Conservation (phyloP, 1,140 invertebrate species). For the Penaeus japonicus region DNA sequence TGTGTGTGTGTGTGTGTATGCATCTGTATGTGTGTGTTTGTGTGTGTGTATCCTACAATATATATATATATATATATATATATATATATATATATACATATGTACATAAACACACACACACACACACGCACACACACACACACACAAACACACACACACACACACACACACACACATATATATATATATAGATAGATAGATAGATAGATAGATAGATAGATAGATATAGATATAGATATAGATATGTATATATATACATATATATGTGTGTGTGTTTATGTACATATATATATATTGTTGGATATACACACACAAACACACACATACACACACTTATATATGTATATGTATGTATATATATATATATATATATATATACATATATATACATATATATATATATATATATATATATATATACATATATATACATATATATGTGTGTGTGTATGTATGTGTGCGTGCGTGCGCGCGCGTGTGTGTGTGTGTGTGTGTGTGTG, state of each 20-base stretch:
- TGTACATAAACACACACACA: too few relatives aligned
- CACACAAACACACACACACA: too few relatives aligned
- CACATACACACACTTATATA: background rate
- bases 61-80: too few relatives aligned
- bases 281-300: background rate
- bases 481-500: background rate
- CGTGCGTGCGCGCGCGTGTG: background rate
- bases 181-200: slow-evolving; percentile 23
- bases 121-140: too few relatives aligned
- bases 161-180: too few relatives aligned
- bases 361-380: slow-evolving; percentile 7
- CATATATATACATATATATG: slow-evolving; percentile 8
- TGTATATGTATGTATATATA: slow-evolving; percentile 14
- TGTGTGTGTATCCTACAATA: too few relatives aligned
- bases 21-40: too few relatives aligned
- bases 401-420: slow-evolving; percentile 23
- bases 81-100: too few relatives aligned
- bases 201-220: slow-evolving; percentile 22
- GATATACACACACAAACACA: background rate
- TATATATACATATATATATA: slow-evolving; percentile 9
- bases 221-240: background rate
- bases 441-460: background rate
- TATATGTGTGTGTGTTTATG: background rate
- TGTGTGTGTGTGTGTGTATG: too few relatives aligned
- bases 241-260: background rate